Evolutionary conservation across 2,888 invertebrate genomes (phyloP).

Genomic region (Diplazon laetatorius): DNA sequence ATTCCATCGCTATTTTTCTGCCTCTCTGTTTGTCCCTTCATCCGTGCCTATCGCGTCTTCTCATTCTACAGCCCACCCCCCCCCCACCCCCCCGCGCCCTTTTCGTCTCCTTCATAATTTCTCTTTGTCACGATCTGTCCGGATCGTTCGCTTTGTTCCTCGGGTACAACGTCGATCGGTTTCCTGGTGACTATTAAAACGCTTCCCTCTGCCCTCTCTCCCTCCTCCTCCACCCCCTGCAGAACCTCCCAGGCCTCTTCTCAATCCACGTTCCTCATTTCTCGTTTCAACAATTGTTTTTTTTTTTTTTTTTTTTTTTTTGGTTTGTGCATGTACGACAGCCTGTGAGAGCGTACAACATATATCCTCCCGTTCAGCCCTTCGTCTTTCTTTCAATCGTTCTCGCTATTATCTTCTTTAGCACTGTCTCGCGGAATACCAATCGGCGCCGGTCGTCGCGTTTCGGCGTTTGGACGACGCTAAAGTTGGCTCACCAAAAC

Average conservation of each 20-base stretch:
- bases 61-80: slow-evolving; percentile 21
- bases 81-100: slow-evolving; percentile 13
- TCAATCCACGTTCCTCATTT: slow-evolving; percentile 10
- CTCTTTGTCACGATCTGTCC: slow-evolving; percentile 69
- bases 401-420: slow-evolving; percentile 14
- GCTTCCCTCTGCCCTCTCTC: slow-evolving; percentile 10
- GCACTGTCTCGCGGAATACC: slow-evolving; percentile 26
- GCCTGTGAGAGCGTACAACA: neutral
- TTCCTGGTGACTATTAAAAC: slow-evolving; percentile 66
- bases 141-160: slow-evolving; percentile 67
- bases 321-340: neutral
- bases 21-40: slow-evolving; percentile 25
- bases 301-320: no score
- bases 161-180: slow-evolving; percentile 62
- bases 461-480: neutral
- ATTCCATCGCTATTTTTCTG: slow-evolving; percentile 22
- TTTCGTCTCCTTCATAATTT: slow-evolving; percentile 65
- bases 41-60: slow-evolving; percentile 26
- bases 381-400: slow-evolving; percentile 7
- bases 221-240: no score
- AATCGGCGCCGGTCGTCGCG: slow-evolving; percentile 6
- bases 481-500: neutral
- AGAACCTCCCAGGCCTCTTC: no score
- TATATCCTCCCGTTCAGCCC: neutral
- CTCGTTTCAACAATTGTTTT: slow-evolving; percentile 5